Evolutionary conservation across 2,888 invertebrate species (phyloP), one percentile per base, ranked within the genome.

Genomic region (Odontothrips loti): DNA sequence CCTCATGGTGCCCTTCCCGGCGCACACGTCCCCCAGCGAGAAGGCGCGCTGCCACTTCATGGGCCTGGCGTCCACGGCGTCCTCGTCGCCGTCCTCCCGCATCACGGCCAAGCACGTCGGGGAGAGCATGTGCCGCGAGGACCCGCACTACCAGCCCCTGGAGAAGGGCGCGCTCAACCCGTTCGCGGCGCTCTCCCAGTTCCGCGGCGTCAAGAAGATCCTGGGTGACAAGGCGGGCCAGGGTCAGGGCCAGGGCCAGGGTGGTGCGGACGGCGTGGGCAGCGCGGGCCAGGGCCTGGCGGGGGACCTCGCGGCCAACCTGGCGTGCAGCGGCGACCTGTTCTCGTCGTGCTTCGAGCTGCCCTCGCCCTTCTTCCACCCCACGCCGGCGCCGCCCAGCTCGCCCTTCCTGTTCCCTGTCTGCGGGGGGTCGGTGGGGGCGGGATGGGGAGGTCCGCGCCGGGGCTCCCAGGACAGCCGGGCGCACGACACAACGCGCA

Each of bases 41-140:
- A 93, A 93, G 86, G 93, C 93, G 1, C 90, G 93, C 51, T 92
- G 93, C 83, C 93, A 93, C 85, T 91, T 84, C 85, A 86, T 82
- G 85, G 88, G 84, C 86, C 88, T 84, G 85, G 84, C 86, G 83
- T 87, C 86, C 81, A 86, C 87, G 34, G 86, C 87, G 20, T 80
- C 79, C 88, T 88, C 82, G 88, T 43, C 58, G 68, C 68, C 23
- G 58, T 20, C 58, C 20, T 58, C 58, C 20, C 58, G 68, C 68
- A 75, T 75, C 68, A 75, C 68, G 27, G 90, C 91, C 82, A 92
- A 88, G 82, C 86, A 93, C 84, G 92, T 95, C 12, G 95, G 95
- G 80, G 94, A 95, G 88, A 93, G 94, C 83, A 96, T 96, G 93
- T 93, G 95, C 87, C 90, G 93, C 84, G 92, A 94, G 84, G 95